Evolutionary conservation across 2,888 invertebrate species (phyloP), one percentile per base, ranked within the genome.

Genomic region (Sphaeridia pumilis): DNA sequence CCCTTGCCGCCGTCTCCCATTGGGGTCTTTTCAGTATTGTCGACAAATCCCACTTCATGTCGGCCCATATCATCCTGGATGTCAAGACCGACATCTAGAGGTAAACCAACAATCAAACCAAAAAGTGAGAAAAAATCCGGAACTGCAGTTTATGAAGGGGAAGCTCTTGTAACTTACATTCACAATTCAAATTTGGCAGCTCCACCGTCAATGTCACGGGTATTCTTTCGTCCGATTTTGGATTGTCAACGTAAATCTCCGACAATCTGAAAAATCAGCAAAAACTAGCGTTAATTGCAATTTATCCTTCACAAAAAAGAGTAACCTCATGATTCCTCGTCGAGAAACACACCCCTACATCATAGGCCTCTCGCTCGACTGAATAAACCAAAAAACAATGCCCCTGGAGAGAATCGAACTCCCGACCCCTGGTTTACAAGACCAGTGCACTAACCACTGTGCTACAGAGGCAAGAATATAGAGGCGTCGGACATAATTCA

Each of bases 11-110:
- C 68, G 4, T 67, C 67, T 43, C 66, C 62, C 4, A 73, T 52
- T 12, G 73, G 72, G 21, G 66, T 66, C 63, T 75, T 76, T 10
- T 69, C 67, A 7, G 74, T 76, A 61, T 76, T 74, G 55, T 76
- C 76, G 14, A 74, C 70, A 66, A 75, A 76, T 4, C 76, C 76
- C 17, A 78, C 76, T 67, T 78, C 78, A 67, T 78, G 78, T 46
- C 78, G 67, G 0, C 77, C 78, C 68, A 75, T 71, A 53, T 77
- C 76, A 69, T 78, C 77, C 67, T 78, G 77, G 57, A 77, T 77
- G 63, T 77, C 77, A 44, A 77, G 66, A 12, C 77, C 77, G 34
- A 76, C 60, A 67, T 68, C 76, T 76, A 65, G 20, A 60, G n/a
- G 31, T 7, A 52, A 49, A 47, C 46, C 42, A 45, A 49, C 41